These are phyloP conservation scores for Turdus rufiventris DNA, from an alignment of 2,113 vertebrate genomes.

Conservation along the genomic window DNA sequence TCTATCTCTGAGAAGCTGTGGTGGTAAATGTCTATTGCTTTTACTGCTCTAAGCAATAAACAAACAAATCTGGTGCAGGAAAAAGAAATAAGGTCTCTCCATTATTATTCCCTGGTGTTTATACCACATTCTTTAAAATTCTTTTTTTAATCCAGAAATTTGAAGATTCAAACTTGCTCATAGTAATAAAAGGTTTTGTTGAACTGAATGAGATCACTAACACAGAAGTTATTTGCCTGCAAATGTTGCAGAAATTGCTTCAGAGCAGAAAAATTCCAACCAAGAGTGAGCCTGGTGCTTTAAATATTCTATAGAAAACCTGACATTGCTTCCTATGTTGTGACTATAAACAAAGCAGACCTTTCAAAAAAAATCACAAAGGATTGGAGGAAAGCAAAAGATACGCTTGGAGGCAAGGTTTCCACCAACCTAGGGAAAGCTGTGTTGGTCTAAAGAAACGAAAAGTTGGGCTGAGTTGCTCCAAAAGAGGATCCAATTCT, in stretches of 20 bases:
- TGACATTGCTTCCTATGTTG: not conserved
- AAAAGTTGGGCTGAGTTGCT: not conserved
- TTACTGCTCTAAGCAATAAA: not conserved
- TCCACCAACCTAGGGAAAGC: not conserved
- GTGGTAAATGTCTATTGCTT: not conserved
- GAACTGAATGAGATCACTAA: not conserved
- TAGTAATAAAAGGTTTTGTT: not conserved
- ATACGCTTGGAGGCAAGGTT: not conserved
- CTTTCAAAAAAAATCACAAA: not conserved
- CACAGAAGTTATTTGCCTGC: not conserved
- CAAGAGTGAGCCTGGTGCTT: not conserved
- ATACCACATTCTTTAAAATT: not conserved
- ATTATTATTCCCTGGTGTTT: not conserved
- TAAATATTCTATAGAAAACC: not conserved
- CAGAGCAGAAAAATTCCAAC: not conserved
- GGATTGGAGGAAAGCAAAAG: not conserved
- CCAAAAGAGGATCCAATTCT: not conserved
- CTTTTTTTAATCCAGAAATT: not conserved
- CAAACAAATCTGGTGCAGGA: not conserved
- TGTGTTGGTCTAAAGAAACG: not conserved
- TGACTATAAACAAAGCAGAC: not conserved
- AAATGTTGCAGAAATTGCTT: not conserved
- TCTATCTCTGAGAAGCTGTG: not conserved
- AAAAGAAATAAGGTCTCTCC: not conserved
- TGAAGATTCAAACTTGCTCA: not conserved